Percentiles rank a stretch among this genome's conserved stretches.
Evolutionary conservation across 2,113 vertebrate genomes (phyloP).

Genomic region (Eolophus roseicapilla): DNA sequence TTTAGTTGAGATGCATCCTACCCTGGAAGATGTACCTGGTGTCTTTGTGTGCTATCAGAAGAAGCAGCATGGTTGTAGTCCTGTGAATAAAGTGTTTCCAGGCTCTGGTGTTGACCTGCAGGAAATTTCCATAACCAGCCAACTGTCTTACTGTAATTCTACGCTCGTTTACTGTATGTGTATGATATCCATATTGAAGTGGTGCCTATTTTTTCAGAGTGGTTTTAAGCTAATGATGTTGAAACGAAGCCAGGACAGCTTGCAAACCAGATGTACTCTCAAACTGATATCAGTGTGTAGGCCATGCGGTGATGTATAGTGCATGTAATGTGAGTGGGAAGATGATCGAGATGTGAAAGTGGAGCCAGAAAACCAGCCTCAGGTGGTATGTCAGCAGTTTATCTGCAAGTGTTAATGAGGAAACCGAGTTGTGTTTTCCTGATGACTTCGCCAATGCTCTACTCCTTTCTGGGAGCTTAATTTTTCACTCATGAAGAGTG

Average conservation of each 20-base stretch:
- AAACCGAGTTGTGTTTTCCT: neutral
- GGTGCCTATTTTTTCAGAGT: neutral
- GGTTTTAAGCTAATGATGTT: constrained; percentile 43
- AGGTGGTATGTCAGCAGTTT: neutral
- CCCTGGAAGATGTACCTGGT: neutral
- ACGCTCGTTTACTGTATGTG: neutral
- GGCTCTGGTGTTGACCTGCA: neutral
- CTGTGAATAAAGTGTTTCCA: neutral
- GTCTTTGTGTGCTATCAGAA: neutral
- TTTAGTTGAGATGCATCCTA: neutral
- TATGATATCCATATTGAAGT: neutral
- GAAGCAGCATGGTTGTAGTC: accelerated
- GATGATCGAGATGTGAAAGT: neutral
- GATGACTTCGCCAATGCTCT: neutral
- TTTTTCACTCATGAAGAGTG: neutral
- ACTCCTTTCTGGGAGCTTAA: neutral
- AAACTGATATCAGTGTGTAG: neutral
- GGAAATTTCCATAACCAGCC: neutral
- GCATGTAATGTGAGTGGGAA: neutral
- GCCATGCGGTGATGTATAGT: neutral
- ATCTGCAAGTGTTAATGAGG: neutral
- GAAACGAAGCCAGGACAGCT: neutral
- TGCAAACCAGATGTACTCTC: neutral
- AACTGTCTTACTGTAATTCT: neutral
- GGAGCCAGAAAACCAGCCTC: constrained; percentile 1